Evolutionary conservation across 2,888 invertebrate genomes (phyloP), one percentile per base, ranked within the genome.

Genomic region (Drosophila anceps): DNA sequence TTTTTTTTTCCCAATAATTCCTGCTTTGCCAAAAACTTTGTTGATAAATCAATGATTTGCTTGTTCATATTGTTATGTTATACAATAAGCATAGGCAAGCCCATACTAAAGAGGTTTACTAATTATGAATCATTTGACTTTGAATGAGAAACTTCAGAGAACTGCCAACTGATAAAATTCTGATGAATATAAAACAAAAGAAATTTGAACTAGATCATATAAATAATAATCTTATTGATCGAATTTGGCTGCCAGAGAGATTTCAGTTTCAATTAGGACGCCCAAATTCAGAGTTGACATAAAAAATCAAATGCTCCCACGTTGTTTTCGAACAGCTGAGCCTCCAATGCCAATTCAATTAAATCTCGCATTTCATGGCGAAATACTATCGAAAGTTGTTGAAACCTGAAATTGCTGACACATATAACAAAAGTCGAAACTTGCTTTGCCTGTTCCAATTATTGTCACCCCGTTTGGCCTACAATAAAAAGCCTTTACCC

Each of bases 381-480:
- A 20, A 35, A 24, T 43, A 10, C 20, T n/a, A n/a, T 18, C 27
- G 20, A 29, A 29, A 60, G 39, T 18, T 48, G 13, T 27, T 62
- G 20, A 15, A 27, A 41, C 15, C 33, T n/a, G 12, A 46, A 48
- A 31, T 13, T 13, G 27, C 18, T 64, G 65, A 41, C 65, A 65
- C 29, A 48, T 12, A 48, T 65, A 60, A 48, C 53, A 41, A 35
- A 58, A 33, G 4, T 15, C 57, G 44, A 44, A 24, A 55, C 54
- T 62, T 55, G 54, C 66, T 72, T 39, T 35, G 31, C 62, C 63
- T 63, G 79, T 68, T 80, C 65, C 70, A 84, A 75, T 87, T 84
- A 77, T 80, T 73, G 82, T 80, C 71, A 70, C 62, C 57, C 72
- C 41, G 61, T 68, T 71, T 73, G 69, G 62, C 55, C 69, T 53